Base-by-base conservation (phyloP, 2,797 vertebrate species). In the Lutjanus campechanus region DNA sequence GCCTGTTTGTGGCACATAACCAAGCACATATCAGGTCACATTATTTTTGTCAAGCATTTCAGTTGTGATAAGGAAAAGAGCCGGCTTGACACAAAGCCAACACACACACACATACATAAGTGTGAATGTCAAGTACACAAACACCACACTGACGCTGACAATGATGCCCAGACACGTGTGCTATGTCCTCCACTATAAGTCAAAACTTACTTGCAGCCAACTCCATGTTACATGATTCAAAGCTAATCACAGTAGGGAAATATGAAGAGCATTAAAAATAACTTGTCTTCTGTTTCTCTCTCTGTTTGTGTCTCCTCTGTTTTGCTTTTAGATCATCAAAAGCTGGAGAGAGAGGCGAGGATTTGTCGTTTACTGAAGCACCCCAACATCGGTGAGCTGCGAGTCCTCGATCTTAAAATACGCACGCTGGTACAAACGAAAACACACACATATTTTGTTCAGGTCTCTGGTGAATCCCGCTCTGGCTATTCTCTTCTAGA, bases 311-410 rank as follows among this genome's bases (percentile, higher is more conserved):
- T 76, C 71, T 77, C 60, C 60, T 80, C 47, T 82, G 53, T 62
- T 86, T 82, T 60, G 20, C 59, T 89, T 55, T 76, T 88, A 99
- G 98, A 99, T 96, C 98, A 99, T 93, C 98, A 99, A 96, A 99
- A 99, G 90, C 94, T 99, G 94, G 98, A 98, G 94, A 95, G 98
- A 70, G 98, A 99, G 88, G 98, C 98, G 1, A 96, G 98, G 50
- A 99, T 99, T 92, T 99, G 98, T 92, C 96, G 97, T 85, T 96
- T 99, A 84, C 91, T 99, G 94, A 98, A 99, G 93, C 98, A 98
- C 85, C 96, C 97, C 86, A 99, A 98, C 94, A 99, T 99, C 0
- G 97, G 98, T 99, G 96, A 97, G 96, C 36, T 1, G 17, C 63
- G 17, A 78, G 77, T 81, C 76, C 81, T 81, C 58, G 2, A 49